phyloP scores from a whole-genome alignment of 1,140 invertebrate genomes.

The Scaptomyza graminum region DNA sequence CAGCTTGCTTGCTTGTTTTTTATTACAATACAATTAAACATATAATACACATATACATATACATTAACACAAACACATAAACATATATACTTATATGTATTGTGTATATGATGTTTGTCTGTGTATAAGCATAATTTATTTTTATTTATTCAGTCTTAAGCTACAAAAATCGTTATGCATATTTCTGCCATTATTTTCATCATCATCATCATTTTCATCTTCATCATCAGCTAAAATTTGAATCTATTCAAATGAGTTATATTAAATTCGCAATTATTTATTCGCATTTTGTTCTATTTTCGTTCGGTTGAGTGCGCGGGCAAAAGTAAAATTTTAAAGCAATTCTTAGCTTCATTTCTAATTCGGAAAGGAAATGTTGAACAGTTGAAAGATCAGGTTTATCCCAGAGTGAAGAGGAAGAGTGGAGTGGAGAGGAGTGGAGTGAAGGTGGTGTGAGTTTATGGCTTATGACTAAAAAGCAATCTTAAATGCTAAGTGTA shows the following conservation, averaged over 20 bases:
- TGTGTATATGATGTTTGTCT: constrained; percentile 5
- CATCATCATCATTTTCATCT: constrained; percentile 21
- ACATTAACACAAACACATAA: constrained; percentile 31
- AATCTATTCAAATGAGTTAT: constrained; percentile 74
- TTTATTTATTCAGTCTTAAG: constrained; percentile 82
- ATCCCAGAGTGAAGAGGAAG: background rate
- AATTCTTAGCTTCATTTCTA: background rate
- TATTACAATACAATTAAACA: constrained; percentile 61
- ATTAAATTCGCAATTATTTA: constrained; percentile 70
- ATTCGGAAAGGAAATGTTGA: constrained; percentile 7
- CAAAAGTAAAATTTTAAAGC: constrained; percentile 32
- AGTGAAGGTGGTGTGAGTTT: background rate
- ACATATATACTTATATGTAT: constrained; percentile 25
- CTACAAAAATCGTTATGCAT: constrained; percentile 82
- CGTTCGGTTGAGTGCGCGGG: constrained; percentile 43
- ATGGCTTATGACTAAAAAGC: constrained; percentile 60
- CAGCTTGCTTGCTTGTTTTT: constrained; percentile 66
- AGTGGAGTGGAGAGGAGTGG: constrained; percentile 1
- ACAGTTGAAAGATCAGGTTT: constrained; percentile 22
- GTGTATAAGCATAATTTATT: constrained; percentile 77
- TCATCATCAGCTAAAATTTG: constrained; percentile 56
- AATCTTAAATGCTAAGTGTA: constrained; percentile 46
- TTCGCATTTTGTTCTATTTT: constrained; percentile 38
- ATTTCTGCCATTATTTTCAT: too few species aligned
- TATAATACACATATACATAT: constrained; percentile 42